Conservation (phyloP, 2,888 invertebrate genomes). For the Aleiodes testaceus region DNA sequence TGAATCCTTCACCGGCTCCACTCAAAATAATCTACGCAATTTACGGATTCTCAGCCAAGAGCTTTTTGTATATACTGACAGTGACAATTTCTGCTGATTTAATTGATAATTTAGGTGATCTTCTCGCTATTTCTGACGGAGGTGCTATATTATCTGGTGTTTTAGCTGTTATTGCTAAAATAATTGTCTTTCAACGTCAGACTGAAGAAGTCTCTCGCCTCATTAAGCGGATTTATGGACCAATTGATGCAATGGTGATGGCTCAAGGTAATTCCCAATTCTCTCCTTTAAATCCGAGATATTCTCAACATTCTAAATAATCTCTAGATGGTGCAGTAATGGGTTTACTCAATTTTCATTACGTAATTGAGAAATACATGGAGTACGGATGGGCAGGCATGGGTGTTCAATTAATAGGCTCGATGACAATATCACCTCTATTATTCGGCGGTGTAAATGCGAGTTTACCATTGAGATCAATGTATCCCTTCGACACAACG, state of each 20-base stretch:
- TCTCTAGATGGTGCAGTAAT: conserved; percentile 11
- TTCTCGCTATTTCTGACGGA: conserved; percentile 55
- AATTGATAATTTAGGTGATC: conserved; percentile 46
- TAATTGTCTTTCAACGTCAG: conserved; percentile 50
- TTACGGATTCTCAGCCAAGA: conserved; percentile 2
- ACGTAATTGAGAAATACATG: conserved; percentile 16
- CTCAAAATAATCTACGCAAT: neutral
- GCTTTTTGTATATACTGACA: conserved; percentile 41
- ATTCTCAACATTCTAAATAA: too few species aligned
- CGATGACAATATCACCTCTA: conserved; percentile 47
- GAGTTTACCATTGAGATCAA: conserved; percentile 61
- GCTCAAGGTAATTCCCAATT: conserved; percentile 54
- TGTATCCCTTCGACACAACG: conserved; percentile 61
- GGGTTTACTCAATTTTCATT: conserved; percentile 23
- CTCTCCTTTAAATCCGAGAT: neutral
- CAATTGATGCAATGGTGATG: conserved; percentile 49
- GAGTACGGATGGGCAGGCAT: conserved; percentile 51
- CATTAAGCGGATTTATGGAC: conserved; percentile 34
- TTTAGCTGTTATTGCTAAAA: conserved; percentile 55
- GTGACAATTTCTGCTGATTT: conserved; percentile 53
- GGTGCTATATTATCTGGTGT: conserved; percentile 58
- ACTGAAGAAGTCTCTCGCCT: conserved; percentile 44
- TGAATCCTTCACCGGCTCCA: neutral
- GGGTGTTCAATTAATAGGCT: conserved; percentile 53
- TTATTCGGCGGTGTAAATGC: conserved; percentile 57